Evolutionary conservation across 2,797 vertebrate species (phyloP).

Genomic region (Eupleurogrammus muticus): DNA sequence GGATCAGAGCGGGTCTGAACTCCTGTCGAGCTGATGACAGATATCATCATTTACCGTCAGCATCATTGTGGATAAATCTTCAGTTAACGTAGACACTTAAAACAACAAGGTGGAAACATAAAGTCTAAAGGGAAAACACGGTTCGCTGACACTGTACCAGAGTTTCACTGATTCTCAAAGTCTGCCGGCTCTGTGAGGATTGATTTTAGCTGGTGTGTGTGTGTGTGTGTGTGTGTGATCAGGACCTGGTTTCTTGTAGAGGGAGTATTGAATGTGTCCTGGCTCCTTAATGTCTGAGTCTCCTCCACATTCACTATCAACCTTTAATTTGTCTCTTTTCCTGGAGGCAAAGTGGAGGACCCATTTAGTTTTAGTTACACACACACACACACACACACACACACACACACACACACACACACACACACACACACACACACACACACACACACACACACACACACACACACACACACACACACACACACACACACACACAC

Average conservation of each 20-base stretch:
- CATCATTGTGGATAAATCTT: slow-evolving; percentile 10
- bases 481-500: not conserved
- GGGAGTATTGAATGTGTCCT: slow-evolving; percentile 9
- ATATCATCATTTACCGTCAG: not conserved
- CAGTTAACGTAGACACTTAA: slow-evolving; percentile 21
- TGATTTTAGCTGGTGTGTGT: slow-evolving; percentile 47
- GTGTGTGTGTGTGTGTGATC: slow-evolving; percentile 23
- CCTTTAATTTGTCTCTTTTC: slow-evolving; percentile 17
- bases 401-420: not conserved
- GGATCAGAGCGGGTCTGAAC: not conserved
- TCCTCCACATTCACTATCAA: slow-evolving; percentile 13
- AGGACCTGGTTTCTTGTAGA: not conserved
- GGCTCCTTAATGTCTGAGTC: slow-evolving; percentile 46
- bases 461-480: not conserved
- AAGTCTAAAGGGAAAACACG: not conserved
- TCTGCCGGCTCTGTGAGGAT: slow-evolving; percentile 11
- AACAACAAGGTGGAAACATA: slow-evolving; percentile 9
- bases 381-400: not conserved
- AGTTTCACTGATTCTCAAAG: slow-evolving; percentile 27
- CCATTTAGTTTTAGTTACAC: not conserved
- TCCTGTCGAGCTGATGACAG: not conserved
- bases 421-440: not conserved
- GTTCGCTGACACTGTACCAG: no score
- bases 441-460: not conserved
- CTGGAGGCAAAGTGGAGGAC: not conserved